Evolutionary conservation across 2,888 invertebrate species (phyloP).

Genomic region (Digitonthophagus gazella): DNA sequence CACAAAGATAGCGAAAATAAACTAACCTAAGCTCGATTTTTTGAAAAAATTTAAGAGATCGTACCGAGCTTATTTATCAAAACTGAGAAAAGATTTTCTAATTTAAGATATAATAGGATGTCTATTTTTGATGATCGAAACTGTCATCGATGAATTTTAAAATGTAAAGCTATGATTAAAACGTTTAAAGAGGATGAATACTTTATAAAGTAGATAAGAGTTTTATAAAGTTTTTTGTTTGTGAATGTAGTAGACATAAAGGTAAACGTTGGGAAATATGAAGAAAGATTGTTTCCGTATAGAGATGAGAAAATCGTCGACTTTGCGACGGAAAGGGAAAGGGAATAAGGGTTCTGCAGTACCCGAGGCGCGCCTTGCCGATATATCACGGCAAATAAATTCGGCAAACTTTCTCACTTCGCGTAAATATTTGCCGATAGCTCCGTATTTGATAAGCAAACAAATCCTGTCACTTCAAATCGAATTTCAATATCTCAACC

Average conservation of each 20-base stretch:
- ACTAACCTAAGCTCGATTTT: no score
- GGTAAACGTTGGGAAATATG: not conserved
- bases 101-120: no score
- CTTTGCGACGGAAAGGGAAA: not conserved
- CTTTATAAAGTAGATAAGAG: no score
- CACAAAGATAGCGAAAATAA: no score
- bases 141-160: no score
- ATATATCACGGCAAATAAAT: slow-evolving; percentile 16
- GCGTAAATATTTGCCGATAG: slow-evolving; percentile 16
- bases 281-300: not conserved
- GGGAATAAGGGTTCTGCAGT: not conserved
- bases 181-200: no score
- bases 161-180: no score
- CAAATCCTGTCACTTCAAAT: slow-evolving; percentile 17
- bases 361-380: not conserved
- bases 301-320: not conserved
- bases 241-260: not conserved
- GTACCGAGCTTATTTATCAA: no score
- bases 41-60: no score
- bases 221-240: not conserved
- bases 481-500: slow-evolving; percentile 14
- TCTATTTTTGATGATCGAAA: no score
- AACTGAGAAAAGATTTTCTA: no score
- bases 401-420: slow-evolving; percentile 13
- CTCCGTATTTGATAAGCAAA: slow-evolving; percentile 17